Base-by-base conservation (phyloP, 2,113 vertebrate genomes). In the Ochotona curzoniae region DNA sequence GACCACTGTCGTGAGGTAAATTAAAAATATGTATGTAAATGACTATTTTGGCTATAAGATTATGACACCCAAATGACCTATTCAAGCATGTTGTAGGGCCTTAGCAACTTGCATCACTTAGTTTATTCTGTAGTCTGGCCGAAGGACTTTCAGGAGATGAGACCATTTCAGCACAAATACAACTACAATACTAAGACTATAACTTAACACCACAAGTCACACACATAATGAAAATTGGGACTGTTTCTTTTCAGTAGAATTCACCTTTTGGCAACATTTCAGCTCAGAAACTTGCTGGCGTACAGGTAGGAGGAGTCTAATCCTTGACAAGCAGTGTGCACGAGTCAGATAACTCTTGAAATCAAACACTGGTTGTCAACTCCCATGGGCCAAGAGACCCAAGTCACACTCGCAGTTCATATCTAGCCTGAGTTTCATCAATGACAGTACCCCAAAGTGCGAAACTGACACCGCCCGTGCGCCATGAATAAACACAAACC, bases 121-220 rank as follows among this genome's bases (percentile, higher is more conserved):
- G 51, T 2, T 38, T n/a, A 51, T 35, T 17, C 26, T 30, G 4
- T 8, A 76, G 25, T 38, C 30, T 54, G 66, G 51, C 38, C 18
- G 5, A 23, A 32, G 26, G 14, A 51, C 30, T 71, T 84, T 14
- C 15, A 28, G 54, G 51, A 79, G n/a, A 78, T 13, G 63, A 69
- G 51, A n/a, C 7, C 30, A 84, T 25, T 15, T 93, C 30, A 60
- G 6, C 38, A 74, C 38, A 64, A 57, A 78, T 28, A 3, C 64
- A 93, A 49, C 38, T 63, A 25, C 61, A 25, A 70, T 35, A 61
- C 76, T 86, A 74, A 86, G 63, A 54, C 60, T 90, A 15, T 49
- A 80, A 88, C 89, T 88, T 90, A 82, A 93, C 80, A 87, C 38
- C 32, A 70, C 76, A 90, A 90, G 63, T 89, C 61, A 61, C 28